A percentile compares a stretch with the other conserved stretches of the same genome.
phyloP scores from a whole-genome alignment of 30 jellyfish, hydroid and myxozoan species.

The Chrysaora quinquecirrha region DNA sequence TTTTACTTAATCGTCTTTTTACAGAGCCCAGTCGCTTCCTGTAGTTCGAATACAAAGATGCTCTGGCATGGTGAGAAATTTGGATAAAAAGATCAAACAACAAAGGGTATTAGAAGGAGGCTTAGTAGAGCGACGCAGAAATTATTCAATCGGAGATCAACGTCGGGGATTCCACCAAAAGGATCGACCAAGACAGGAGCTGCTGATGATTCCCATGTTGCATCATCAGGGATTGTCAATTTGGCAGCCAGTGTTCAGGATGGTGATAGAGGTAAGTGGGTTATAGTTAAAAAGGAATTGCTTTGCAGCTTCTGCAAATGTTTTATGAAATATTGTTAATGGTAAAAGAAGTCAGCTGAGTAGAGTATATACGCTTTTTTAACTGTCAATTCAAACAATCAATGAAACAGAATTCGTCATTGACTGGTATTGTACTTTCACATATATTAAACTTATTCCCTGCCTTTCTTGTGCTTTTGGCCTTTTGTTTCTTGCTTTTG shows the following conservation, averaged over 20 bases:
- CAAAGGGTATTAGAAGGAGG: constrained; percentile 71
- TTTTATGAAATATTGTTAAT: too few species aligned
- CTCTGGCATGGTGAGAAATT: constrained; percentile 49
- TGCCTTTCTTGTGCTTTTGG: too few species aligned
- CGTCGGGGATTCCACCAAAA: constrained; percentile 28
- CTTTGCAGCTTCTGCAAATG: background rate
- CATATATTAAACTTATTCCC: too few species aligned
- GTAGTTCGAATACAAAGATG: constrained; percentile 76
- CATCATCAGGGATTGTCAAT: constrained; percentile 47
- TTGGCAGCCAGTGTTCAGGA: constrained; percentile 38
- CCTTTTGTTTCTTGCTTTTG: too few species aligned
- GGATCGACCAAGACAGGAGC: constrained; percentile 15
- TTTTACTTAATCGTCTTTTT: too few species aligned
- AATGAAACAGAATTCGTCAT: too few species aligned
- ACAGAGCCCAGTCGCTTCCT: constrained; percentile 90
- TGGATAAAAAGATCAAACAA: constrained; percentile 57
- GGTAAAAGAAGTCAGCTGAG: too few species aligned
- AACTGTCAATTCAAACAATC: too few species aligned
- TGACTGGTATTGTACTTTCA: too few species aligned
- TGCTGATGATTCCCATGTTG: background rate
- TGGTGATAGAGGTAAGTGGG: background rate
- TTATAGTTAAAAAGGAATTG: too few species aligned
- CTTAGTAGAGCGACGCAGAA: constrained; percentile 90
- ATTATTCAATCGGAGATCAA: constrained; percentile 81
- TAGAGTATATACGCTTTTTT: too few species aligned